Conservation (phyloP, 2,888 invertebrate species). For the Andrena fulva region DNA sequence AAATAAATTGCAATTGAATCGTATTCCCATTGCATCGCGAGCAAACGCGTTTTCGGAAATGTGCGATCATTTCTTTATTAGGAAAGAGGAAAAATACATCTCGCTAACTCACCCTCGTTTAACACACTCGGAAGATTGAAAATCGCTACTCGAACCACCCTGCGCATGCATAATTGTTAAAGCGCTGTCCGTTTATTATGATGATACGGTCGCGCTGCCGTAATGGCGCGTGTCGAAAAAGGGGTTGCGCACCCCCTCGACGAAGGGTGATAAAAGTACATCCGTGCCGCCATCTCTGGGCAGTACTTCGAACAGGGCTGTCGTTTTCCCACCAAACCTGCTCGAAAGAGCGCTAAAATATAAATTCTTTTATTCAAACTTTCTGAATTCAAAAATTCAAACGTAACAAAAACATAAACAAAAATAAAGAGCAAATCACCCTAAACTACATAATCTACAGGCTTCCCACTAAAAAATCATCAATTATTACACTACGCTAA, state of each 20-base stretch:
- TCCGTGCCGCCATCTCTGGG: constrained; percentile 80
- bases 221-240: constrained; percentile 67
- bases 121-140: constrained; percentile 17
- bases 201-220: constrained; percentile 44
- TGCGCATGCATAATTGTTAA: constrained; percentile 42
- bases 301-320: constrained; percentile 68
- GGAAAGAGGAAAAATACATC: neutral
- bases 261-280: constrained; percentile 64
- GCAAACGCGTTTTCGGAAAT: neutral
- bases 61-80: neutral
- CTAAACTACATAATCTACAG: too few species aligned
- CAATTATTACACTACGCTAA: too few species aligned
- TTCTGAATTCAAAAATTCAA: constrained; percentile 34
- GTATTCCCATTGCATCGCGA: constrained; percentile 5
- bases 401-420: constrained; percentile 6
- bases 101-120: neutral
- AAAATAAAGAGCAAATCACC: too few species aligned
- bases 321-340: constrained; percentile 45
- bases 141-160: constrained; percentile 14
- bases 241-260: constrained; percentile 50
- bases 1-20: constrained; percentile 34
- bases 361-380: constrained; percentile 54
- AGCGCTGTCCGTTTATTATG: constrained; percentile 45
- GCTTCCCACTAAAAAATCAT: too few species aligned
- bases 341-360: constrained; percentile 52